A percentile compares a stretch with the other conserved stretches of the same genome.
Evolutionary conservation across 2,888 invertebrate species (phyloP).

Genomic region (Chromoteleia sp.): DNA sequence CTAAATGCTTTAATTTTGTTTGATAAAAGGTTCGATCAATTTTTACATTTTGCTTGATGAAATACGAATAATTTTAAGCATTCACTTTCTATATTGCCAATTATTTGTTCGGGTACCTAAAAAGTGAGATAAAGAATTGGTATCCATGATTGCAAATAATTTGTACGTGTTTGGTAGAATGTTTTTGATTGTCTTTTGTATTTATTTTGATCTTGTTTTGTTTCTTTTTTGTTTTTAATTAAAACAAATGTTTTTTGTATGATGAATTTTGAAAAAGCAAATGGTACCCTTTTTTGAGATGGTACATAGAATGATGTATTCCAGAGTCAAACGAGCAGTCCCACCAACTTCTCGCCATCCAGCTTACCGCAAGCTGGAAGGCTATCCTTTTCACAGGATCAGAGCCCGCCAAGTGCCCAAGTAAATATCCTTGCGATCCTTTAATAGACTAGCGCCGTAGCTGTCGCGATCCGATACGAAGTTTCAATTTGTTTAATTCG

Average conservation of each 20-base stretch:
- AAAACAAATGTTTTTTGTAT: not conserved
- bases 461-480: constrained; percentile 70
- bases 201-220: no score
- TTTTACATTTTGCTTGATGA: no score
- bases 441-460: constrained; percentile 54
- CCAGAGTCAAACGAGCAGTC: constrained; percentile 90
- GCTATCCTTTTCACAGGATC: constrained; percentile 84
- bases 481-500: not conserved
- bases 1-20: no score
- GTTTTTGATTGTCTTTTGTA: no score
- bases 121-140: no score
- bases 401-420: constrained; percentile 83
- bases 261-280: not conserved
- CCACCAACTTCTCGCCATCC: constrained; percentile 89
- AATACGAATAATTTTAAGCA: no score
- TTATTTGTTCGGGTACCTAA: no score
- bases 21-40: no score
- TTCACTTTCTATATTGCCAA: no score
- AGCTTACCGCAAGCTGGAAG: constrained; percentile 86
- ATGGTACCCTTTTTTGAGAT: constrained; percentile 71
- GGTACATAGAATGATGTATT: constrained; percentile 81
- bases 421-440: constrained; percentile 81
- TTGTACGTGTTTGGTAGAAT: no score
- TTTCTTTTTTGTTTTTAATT: no score
- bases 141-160: no score